phyloP scores from a whole-genome alignment of 2,113 vertebrate genomes.

The Stigmatopora argus region DNA sequence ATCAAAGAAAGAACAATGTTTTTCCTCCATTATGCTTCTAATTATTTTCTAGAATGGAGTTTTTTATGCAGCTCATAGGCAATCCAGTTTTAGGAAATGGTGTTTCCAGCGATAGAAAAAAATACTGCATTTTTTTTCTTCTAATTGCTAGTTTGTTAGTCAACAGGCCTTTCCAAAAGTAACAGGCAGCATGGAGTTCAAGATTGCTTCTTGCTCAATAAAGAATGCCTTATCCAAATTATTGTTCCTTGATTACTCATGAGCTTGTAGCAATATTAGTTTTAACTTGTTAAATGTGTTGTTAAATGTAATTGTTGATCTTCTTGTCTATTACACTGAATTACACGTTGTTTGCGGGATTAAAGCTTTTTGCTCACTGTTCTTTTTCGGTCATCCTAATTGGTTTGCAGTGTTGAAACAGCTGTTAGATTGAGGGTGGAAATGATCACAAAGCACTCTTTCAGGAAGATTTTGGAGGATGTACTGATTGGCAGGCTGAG shows the following conservation, averaged over 20 bases:
- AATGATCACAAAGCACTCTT: conserved; percentile 53
- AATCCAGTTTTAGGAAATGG: not conserved
- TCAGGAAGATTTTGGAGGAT: conserved; percentile 37
- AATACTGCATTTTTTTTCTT: not conserved
- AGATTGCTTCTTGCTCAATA: not conserved
- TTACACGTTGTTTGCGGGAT: conserved; percentile 25
- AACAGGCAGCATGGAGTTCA: not conserved
- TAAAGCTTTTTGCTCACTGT: conserved; percentile 22
- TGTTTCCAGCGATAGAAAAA: not conserved
- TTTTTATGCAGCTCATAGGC: not conserved
- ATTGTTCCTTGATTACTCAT: not conserved
- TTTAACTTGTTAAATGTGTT: conserved; percentile 30
- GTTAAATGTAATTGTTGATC: conserved; percentile 51
- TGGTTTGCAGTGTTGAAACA: conserved; percentile 56
- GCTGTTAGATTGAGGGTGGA: conserved; percentile 48
- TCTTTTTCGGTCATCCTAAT: conserved; percentile 44
- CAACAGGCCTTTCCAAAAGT: not conserved
- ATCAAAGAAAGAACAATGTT: no score
- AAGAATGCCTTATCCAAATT: not conserved
- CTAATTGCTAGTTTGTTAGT: not conserved
- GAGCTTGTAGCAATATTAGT: not conserved
- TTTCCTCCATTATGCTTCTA: not conserved
- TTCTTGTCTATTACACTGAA: conserved; percentile 31
- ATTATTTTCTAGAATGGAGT: not conserved
- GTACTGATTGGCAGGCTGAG: conserved; percentile 52